A percentile compares a stretch with the other conserved stretches of the same genome.
These are phyloP conservation scores for Cephus spinipes DNA, from an alignment of 2,888 invertebrate genomes.

Conservation along the genomic window DNA sequence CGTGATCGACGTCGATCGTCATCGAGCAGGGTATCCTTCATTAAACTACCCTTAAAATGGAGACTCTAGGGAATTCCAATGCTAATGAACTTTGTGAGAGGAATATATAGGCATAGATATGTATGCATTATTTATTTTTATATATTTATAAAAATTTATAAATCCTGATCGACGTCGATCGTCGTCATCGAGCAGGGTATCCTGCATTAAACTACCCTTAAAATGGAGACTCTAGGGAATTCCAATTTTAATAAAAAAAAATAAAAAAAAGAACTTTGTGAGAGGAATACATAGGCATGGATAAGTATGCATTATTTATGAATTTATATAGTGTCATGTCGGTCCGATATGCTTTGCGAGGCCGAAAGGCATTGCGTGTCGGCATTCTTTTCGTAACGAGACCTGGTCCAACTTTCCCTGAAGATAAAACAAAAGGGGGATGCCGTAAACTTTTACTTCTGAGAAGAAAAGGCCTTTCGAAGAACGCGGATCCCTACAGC, in stretches of 20 bases:
- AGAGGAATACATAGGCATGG: neutral
- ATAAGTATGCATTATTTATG: neutral
- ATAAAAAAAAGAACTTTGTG: neutral
- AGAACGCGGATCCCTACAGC: slow-evolving; percentile 19
- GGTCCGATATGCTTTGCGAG: neutral
- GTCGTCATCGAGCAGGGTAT: too few relatives aligned
- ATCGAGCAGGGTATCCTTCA: neutral
- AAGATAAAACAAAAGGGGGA: neutral
- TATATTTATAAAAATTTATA: neutral
- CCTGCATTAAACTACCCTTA: neutral
- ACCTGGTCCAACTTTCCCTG: neutral
- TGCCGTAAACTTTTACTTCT: slow-evolving; percentile 1
- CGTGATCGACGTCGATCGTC: neutral
- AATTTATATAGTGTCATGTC: neutral
- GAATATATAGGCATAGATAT: neutral
- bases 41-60: neutral
- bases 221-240: neutral
- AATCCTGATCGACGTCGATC: neutral
- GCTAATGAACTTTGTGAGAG: neutral
- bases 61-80: neutral
- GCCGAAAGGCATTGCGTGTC: neutral
- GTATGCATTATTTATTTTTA: too few relatives aligned
- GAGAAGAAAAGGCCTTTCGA: neutral
- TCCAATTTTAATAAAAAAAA: neutral
- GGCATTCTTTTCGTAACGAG: neutral